Evolutionary conservation across 2,888 invertebrate species (phyloP), one percentile per base, ranked within the genome.

Genomic region (Lithosia quadra): DNA sequence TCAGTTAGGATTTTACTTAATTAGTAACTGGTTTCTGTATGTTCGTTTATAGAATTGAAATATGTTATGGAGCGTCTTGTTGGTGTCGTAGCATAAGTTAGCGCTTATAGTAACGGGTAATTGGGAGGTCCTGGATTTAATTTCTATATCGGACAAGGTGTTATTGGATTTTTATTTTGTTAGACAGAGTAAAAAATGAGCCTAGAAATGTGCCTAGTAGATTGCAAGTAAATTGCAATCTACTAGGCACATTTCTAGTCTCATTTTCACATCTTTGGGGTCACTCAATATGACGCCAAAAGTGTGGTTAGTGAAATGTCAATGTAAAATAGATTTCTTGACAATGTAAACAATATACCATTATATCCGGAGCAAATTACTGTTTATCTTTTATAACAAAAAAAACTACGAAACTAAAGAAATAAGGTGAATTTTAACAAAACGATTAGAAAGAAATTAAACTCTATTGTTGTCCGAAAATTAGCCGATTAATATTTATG

Each of bases 21-120:
- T 57, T n/a, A 56, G 39, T n/a, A 57, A 39, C 24, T 56, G 5
- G 18, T 4, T n/a, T n/a, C 24, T 57, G 21, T 64, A 39, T 64
- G 39, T 36, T 56, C 28, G 24, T 43, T n/a, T 34, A 58, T 34
- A 58, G 33, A 33, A 49, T 28, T 28, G n/a, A 28, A 60, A 60
- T 60, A 39, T 60, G 60, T 60, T 18, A 49, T 49, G 49, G 49
- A 49, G 49, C n/a, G 49, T 49, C 49, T 49, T 49, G n/a, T n/a
- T 49, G n/a, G n/a, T 49, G 18, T 49, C n/a, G n/a, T 49, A 49
- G 49, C n/a, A 9, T n/a, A n/a, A 49, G 49, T 49, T 49, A n/a
- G 49, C 9, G 49, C 18, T 49, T n/a, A n/a, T 49, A 9, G 49
- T 49, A n/a, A 49, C 2, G 49, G 49, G 49, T 49, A 4, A 49